Evolutionary conservation across 2,888 invertebrate genomes (phyloP).

Genomic region (Drosophila limbata): DNA sequence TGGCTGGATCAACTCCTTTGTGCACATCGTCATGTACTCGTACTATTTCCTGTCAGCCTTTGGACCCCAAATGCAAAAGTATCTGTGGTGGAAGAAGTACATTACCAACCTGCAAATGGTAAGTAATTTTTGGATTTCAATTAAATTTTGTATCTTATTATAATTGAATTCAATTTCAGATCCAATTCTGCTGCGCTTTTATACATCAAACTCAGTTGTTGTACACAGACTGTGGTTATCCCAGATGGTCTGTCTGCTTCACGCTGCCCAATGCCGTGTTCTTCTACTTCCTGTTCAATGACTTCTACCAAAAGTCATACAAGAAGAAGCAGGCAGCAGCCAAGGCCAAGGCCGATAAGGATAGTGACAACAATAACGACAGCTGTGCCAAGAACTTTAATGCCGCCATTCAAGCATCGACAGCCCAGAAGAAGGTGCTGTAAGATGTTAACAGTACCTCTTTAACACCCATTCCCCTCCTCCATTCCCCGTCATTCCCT

Average conservation of each 20-base stretch:
- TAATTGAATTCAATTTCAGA: conserved; percentile 85
- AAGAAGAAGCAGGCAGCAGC: conserved; percentile 81
- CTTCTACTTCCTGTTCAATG: conserved; percentile 96
- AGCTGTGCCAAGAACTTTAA: conserved; percentile 75
- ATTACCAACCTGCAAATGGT: conserved; percentile 97
- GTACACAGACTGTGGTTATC: conserved; percentile 95
- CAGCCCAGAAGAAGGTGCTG: conserved; percentile 60
- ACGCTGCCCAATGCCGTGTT: conserved; percentile 96
- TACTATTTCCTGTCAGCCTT: conserved; percentile 96
- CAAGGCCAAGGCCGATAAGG: conserved; percentile 63
- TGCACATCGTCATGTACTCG: conserved; percentile 97
- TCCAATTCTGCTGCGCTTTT: conserved; percentile 95
- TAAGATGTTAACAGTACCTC: conserved; percentile 36
- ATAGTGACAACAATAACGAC: conserved; percentile 55
- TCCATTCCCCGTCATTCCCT: neutral
- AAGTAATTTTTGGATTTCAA: conserved; percentile 64
- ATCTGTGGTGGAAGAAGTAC: conserved; percentile 97
- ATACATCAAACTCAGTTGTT: conserved; percentile 94
- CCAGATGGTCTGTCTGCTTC: conserved; percentile 92
- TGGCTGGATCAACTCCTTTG: conserved; percentile 94
- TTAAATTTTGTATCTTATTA: neutral
- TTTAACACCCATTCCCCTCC: neutral
- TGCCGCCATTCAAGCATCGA: conserved; percentile 44
- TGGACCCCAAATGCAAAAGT: conserved; percentile 94
- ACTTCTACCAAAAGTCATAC: conserved; percentile 95